These are phyloP conservation scores for Thamnophis elegans DNA, from an alignment of 2,797 vertebrate species.

Conservation along the genomic window DNA sequence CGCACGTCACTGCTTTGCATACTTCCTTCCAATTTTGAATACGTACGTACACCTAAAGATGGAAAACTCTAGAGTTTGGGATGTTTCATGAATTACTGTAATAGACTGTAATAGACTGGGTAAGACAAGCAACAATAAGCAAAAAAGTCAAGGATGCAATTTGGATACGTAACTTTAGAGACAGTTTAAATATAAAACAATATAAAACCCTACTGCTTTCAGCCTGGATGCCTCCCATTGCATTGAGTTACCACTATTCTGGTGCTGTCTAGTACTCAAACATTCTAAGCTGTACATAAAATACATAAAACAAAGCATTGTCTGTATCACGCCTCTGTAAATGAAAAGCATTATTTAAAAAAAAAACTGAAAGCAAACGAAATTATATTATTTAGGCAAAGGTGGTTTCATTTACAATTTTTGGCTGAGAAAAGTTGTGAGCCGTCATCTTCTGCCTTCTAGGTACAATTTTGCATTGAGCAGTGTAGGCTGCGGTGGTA, in stretches of 20 bases:
- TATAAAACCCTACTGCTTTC: neutral
- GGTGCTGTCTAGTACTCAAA: neutral
- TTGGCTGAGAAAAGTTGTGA: slow-evolving; percentile 37
- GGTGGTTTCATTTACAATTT: slow-evolving; percentile 38
- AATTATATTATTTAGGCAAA: slow-evolving; percentile 37
- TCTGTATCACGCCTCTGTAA: slow-evolving; percentile 44
- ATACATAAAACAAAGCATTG: neutral
- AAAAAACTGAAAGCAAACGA: slow-evolving; percentile 16
- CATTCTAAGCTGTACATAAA: neutral
- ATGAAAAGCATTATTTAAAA: slow-evolving; percentile 34
- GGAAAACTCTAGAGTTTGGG: neutral
- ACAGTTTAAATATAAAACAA: neutral
- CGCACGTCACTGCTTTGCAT: no score
- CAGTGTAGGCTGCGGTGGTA: slow-evolving; percentile 48
- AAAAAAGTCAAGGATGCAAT: neutral
- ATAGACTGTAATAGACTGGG: neutral
- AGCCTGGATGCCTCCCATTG: neutral
- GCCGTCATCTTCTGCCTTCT: slow-evolving; percentile 30
- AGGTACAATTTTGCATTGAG: slow-evolving; percentile 27
- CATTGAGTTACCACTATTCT: slow-evolving; percentile 17
- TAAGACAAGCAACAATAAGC: neutral
- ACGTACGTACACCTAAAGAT: no score
- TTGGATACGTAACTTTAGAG: neutral
- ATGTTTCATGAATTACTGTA: neutral
- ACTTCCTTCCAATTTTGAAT: neutral